Percentiles rank a stretch among this genome's conserved stretches.
Conservation (phyloP, 1,140 invertebrate genomes). For the Drosophila burlai region DNA sequence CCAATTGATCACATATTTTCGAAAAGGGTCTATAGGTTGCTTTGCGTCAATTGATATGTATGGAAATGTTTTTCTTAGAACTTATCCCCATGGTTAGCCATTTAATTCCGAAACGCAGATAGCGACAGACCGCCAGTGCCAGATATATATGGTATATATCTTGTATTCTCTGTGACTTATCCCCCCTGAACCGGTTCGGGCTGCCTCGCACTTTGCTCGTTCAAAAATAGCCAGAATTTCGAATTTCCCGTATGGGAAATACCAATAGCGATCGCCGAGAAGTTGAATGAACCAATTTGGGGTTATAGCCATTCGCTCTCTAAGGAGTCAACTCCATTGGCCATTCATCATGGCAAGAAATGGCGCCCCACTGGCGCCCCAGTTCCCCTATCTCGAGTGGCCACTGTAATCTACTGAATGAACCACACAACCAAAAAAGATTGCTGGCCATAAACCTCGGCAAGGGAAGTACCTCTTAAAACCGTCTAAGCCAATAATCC, state of each 20-base stretch:
- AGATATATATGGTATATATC: conserved; percentile 39
- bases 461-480: conserved; percentile 25
- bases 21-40: not conserved
- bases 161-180: conserved; percentile 29
- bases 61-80: conserved; percentile 23
- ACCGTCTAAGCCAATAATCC: conserved; percentile 40
- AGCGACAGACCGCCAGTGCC: conserved; percentile 1
- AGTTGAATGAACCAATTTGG: conserved; percentile 38
- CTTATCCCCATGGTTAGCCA: not conserved
- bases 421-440: not conserved
- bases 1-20: conserved; percentile 29
- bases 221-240: conserved; percentile 56
- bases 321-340: conserved; percentile 7
- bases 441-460: conserved; percentile 12
- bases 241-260: conserved; percentile 39
- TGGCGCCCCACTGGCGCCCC: not conserved
- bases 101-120: conserved; percentile 41
- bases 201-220: conserved; percentile 34
- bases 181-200: conserved; percentile 62
- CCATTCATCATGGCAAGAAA: not conserved
- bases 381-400: conserved; percentile 12
- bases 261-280: conserved; percentile 16
- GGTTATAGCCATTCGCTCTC: not conserved
- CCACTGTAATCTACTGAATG: conserved; percentile 26
- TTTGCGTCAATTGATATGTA: conserved; percentile 30